Conservation (phyloP, 2,797 vertebrate species). For the Sebastes oblongus region DNA sequence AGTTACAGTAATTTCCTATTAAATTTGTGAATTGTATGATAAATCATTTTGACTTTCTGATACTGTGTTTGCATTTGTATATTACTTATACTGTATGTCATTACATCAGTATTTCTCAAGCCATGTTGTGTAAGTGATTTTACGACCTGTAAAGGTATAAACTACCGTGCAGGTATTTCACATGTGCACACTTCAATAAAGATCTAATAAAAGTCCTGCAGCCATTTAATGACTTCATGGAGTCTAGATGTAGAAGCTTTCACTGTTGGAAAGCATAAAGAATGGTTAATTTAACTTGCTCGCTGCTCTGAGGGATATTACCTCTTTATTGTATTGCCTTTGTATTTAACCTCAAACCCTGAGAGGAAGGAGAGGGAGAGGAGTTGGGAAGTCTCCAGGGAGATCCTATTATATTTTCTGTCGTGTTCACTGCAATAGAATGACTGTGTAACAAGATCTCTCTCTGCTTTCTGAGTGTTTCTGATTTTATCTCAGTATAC, state of each 20-base stretch:
- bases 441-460: conserved; percentile 49
- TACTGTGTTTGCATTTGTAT: background rate
- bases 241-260: conserved; percentile 14
- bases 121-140: conserved; percentile 6
- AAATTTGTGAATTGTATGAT: background rate
- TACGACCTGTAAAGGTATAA: background rate
- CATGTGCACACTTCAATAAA: conserved; percentile 36
- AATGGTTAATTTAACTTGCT: conserved; percentile 52
- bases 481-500: conserved; percentile 26
- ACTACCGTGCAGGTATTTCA: conserved; percentile 31
- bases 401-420: conserved; percentile 61
- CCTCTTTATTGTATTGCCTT: conserved; percentile 68
- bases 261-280: conserved; percentile 32
- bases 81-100: background rate
- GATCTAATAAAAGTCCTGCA: conserved; percentile 32
- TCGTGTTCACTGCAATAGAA: conserved; percentile 44
- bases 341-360: conserved; percentile 67
- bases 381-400: conserved; percentile 53
- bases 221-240: conserved; percentile 45
- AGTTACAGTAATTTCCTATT: background rate
- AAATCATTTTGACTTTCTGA: background rate
- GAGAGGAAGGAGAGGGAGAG: conserved; percentile 40
- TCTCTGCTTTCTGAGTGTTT: conserved; percentile 17
- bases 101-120: background rate
- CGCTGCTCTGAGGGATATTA: conserved; percentile 48